Evolutionary conservation across 2,888 invertebrate genomes (phyloP).

Genomic region (Coremacera marginata): DNA sequence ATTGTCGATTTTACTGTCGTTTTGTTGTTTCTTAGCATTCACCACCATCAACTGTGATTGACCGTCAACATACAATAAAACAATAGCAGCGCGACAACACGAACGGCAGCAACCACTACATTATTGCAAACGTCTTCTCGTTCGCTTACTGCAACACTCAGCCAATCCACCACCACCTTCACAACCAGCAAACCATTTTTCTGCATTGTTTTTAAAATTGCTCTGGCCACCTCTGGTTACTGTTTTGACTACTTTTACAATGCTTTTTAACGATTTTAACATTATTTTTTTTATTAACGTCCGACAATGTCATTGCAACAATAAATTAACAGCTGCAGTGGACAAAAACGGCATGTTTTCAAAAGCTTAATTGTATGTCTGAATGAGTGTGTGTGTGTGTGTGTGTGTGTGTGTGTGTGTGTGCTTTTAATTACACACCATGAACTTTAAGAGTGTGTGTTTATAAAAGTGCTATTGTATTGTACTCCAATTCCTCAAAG

Average conservation of each 20-base stretch:
- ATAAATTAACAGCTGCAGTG: slow-evolving; percentile 6
- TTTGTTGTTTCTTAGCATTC: background rate
- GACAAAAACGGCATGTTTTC: background rate
- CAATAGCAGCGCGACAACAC: background rate
- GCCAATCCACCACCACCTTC: background rate
- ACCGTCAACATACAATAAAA: background rate
- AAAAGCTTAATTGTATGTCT: background rate
- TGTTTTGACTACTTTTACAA: background rate
- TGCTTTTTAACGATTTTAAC: background rate
- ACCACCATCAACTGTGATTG: slow-evolving; percentile 12
- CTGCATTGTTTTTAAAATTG: background rate
- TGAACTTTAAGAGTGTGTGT: background rate
- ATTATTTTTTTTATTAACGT: background rate
- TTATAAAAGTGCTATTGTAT: background rate
- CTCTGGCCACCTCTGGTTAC: background rate
- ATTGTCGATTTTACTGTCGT: slow-evolving; percentile 11
- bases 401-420: background rate
- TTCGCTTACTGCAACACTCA: no score
- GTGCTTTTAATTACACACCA: no score
- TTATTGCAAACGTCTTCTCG: background rate
- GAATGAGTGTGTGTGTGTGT: background rate
- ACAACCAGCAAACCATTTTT: background rate
- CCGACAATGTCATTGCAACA: slow-evolving; percentile 12
- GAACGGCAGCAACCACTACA: background rate
- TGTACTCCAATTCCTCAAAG: background rate